phyloP scores from a whole-genome alignment of 2,888 invertebrate genomes.

The Liposcelis brunnea region DNA sequence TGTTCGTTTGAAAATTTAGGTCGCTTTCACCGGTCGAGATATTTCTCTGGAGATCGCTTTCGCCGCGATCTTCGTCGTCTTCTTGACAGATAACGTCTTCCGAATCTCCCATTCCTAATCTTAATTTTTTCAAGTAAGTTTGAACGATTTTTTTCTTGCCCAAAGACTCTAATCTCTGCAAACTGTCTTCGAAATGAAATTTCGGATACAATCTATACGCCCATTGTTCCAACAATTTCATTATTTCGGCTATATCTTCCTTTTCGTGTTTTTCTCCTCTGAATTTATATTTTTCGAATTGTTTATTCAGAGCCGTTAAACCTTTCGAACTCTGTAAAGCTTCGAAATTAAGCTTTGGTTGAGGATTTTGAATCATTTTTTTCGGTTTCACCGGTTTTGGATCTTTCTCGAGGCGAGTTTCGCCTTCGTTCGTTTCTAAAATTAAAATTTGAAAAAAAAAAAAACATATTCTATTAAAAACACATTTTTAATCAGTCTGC shows the following conservation, averaged over 20 bases:
- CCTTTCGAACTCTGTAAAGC: constrained; percentile 58
- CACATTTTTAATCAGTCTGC: too few species aligned
- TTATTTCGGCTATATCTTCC: constrained; percentile 58
- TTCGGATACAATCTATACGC: constrained; percentile 81
- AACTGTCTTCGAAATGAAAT: constrained; percentile 70
- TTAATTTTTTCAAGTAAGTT: constrained; percentile 26
- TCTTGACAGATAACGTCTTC: too few species aligned
- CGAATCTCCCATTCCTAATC: background rate
- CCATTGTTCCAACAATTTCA: constrained; percentile 84
- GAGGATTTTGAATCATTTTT: background rate
- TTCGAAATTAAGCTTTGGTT: constrained; percentile 5
- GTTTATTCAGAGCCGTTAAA: constrained; percentile 56
- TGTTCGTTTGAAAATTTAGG: background rate
- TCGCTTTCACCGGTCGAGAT: background rate
- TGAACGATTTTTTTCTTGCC: constrained; percentile 66
- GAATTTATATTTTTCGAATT: constrained; percentile 67
- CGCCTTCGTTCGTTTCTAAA: too few species aligned
- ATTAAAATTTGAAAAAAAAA: too few species aligned
- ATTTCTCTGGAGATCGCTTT: background rate
- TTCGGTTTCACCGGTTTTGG: constrained; percentile 4
- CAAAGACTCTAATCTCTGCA: constrained; percentile 60
- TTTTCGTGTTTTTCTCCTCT: constrained; percentile 69
- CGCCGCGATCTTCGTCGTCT: background rate
- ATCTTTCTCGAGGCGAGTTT: too few species aligned
- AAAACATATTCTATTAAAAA: too few species aligned